A percentile compares a stretch with the other conserved stretches of the same genome.
phyloP scores from a whole-genome alignment of 64 coral and sea anemone genomes.

The Acropora tenuis region DNA sequence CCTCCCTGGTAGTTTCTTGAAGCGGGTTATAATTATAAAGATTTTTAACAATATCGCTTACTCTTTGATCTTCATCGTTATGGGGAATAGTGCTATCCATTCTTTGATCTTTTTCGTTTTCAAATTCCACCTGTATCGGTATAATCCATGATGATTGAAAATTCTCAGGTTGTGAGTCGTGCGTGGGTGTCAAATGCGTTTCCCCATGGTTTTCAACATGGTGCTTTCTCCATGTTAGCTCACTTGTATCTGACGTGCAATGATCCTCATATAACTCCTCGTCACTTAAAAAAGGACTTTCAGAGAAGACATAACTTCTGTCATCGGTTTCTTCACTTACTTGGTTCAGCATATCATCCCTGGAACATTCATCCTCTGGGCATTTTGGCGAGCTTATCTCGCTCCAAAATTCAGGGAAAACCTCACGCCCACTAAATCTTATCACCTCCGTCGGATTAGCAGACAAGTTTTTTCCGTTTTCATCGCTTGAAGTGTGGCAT shows the following conservation, averaged over 20 bases:
- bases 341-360: background rate
- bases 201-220: background rate
- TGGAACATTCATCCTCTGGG: background rate
- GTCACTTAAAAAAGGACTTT: constrained; percentile 31
- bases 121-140: constrained; percentile 19
- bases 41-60: background rate
- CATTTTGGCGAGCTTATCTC: background rate
- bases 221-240: background rate
- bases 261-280: constrained; percentile 17
- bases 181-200: background rate
- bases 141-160: background rate
- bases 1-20: background rate
- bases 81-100: background rate
- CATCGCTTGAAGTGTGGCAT: background rate
- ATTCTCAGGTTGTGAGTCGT: background rate
- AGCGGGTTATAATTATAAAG: background rate
- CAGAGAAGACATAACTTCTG: constrained; percentile 27
- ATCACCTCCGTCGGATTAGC: background rate
- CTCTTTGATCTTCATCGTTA: background rate
- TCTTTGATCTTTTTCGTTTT: constrained; percentile 11
- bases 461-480: background rate
- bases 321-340: background rate
- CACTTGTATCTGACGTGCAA: background rate
- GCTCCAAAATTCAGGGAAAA: constrained; percentile 1
- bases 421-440: background rate